Evolutionary conservation across 2,888 invertebrate species (phyloP).

Genomic region (Zygogramma bicolorata): DNA sequence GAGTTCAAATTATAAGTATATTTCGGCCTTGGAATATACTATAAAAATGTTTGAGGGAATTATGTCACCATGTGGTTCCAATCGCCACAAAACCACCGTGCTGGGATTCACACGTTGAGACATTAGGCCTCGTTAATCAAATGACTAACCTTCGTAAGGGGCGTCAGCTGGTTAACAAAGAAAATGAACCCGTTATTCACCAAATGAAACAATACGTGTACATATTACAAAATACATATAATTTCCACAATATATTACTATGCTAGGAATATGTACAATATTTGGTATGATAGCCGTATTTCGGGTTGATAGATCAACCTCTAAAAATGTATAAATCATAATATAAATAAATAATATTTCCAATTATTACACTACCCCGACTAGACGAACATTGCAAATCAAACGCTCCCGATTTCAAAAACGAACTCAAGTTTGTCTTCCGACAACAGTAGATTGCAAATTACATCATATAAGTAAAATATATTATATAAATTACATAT

Average conservation of each 20-base stretch:
- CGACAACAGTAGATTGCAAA: neutral
- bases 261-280: constrained; percentile 28
- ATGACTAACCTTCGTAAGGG: too few relatives aligned
- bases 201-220: neutral
- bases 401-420: neutral
- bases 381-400: constrained; percentile 34
- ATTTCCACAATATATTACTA: constrained; percentile 13
- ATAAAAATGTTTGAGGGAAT: too few relatives aligned
- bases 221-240: constrained; percentile 7
- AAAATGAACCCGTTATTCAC: neutral
- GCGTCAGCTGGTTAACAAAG: too few relatives aligned
- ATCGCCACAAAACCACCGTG: too few relatives aligned
- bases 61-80: too few relatives aligned
- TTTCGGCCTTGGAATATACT: too few relatives aligned
- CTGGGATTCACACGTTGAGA: too few relatives aligned
- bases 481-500: too few relatives aligned
- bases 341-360: constrained; percentile 36
- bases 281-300: constrained; percentile 51
- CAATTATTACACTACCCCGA: constrained; percentile 35
- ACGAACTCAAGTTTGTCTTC: neutral
- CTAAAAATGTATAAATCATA: constrained; percentile 33
- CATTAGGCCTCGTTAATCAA: too few relatives aligned
- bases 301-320: constrained; percentile 27
- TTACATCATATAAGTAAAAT: neutral
- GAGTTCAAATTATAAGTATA: too few relatives aligned